Evolutionary conservation across 2,888 invertebrate species (phyloP), one percentile per base, ranked within the genome.

Genomic region (Acleris laterana): DNA sequence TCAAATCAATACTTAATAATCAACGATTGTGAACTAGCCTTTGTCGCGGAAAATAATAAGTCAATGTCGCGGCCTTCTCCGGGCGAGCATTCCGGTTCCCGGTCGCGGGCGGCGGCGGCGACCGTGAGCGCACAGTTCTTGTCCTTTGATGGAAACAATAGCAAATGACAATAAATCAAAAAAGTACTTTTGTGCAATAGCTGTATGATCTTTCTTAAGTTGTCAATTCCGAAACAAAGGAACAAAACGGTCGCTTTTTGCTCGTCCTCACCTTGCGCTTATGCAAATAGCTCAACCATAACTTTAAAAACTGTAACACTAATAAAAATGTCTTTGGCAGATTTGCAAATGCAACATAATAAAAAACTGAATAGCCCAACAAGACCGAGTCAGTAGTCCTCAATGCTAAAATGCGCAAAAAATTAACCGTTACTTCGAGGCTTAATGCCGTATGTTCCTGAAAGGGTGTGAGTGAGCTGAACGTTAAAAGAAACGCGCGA

Each of bases 241-340:
- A 86, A 87, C 84, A 87, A 87, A 88, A 85, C 82, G 72, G 73
- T 77, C 79, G 73, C 75, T 90, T 91, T 92, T 92, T 90, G 83
- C 85, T 76, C 80, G 78, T 82, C 83, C 84, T 90, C 81, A 84
- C 83, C 81, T 85, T 83, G 86, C 83, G 89, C 88, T 90, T 92
- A 92, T 92, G 93, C 90, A 92, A 93, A 90, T 91, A 79, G 85
- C 74, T 79, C 79, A 79, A 86, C 89, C 89, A 88, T 92, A 87
- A 86, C 87, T 71, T 84, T 87, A 72, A 82, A 87, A 92, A 92
- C 82, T 90, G 90, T 89, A 90, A 88, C 88, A 84, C 79, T 74
- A 79, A 79, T 75, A 80, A 85, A 89, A 87, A 85, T 83, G 71
- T 73, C 70, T 88, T 88, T 83, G 84, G 70, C 73, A 75, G 79